Percentiles rank a stretch among this genome's conserved stretches.
Evolutionary conservation across 1,140 invertebrate species (phyloP).

Genomic region (Drosophila burlai): DNA sequence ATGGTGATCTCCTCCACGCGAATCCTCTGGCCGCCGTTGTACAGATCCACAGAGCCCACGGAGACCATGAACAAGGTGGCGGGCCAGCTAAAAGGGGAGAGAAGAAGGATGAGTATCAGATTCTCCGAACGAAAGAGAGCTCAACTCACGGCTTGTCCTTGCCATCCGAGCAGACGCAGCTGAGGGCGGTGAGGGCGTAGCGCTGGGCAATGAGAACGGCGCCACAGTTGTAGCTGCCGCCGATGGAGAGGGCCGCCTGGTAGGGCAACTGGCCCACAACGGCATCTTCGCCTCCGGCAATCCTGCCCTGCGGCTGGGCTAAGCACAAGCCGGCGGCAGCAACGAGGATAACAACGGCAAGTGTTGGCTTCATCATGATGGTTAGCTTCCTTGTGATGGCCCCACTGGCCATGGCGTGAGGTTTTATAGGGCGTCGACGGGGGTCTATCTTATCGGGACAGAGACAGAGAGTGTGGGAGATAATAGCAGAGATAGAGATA

Average conservation of each 20-base stretch:
- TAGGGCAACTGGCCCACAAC: slow-evolving; percentile 72
- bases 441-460: slow-evolving; percentile 31
- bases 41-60: slow-evolving; percentile 69
- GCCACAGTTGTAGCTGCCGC: slow-evolving; percentile 69
- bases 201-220: slow-evolving; percentile 66
- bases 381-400: slow-evolving; percentile 7
- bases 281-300: slow-evolving; percentile 71
- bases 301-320: slow-evolving; percentile 47
- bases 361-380: slow-evolving; percentile 45
- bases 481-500: slow-evolving; percentile 23
- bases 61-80: slow-evolving; percentile 62
- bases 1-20: slow-evolving; percentile 63
- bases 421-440: slow-evolving; percentile 17
- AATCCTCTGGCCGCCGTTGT: slow-evolving; percentile 60
- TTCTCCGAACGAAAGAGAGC: too few species aligned
- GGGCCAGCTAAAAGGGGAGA: slow-evolving; percentile 48
- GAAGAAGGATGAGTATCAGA: too few species aligned
- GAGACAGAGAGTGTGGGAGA: not conserved
- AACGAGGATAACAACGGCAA: slow-evolving; percentile 15
- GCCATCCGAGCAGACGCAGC: slow-evolving; percentile 74
- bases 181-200: slow-evolving; percentile 68
- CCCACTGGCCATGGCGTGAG: slow-evolving; percentile 23
- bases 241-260: slow-evolving; percentile 69
- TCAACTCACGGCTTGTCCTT: slow-evolving; percentile 53
- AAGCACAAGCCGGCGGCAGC: not conserved